These are phyloP conservation scores for Zosterops hypoxanthus DNA, from an alignment of 2,113 vertebrate genomes.

Conservation along the genomic window DNA sequence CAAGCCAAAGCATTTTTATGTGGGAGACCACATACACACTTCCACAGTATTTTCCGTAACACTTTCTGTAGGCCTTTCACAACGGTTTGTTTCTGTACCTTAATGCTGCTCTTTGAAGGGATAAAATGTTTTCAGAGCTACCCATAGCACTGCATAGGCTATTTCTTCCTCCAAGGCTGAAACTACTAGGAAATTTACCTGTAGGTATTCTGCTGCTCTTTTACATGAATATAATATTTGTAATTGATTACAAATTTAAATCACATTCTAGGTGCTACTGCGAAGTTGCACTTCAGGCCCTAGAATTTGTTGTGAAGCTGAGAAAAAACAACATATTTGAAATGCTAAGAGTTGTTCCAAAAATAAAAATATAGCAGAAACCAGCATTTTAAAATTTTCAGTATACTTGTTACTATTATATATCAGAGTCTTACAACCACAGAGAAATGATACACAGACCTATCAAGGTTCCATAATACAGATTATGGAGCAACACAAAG, in stretches of 20 bases:
- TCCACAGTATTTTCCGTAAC: neutral
- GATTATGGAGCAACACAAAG: neutral
- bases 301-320: neutral
- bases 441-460: neutral
- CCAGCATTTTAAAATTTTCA: neutral
- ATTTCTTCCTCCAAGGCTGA: neutral
- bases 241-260: neutral
- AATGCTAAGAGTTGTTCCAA: neutral
- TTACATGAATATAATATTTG: neutral
- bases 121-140: neutral
- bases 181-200: neutral
- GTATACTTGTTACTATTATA: neutral
- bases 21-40: neutral
- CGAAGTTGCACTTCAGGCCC: neutral
- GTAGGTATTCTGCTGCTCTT: neutral
- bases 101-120: neutral
- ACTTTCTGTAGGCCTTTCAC: neutral
- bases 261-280: neutral
- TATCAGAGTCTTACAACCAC: neutral
- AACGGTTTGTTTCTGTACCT: neutral
- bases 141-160: neutral
- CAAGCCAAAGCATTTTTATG: neutral
- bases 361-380: neutral
- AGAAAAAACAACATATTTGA: neutral
- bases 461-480: neutral